Evolutionary conservation across 1,140 invertebrate genomes (phyloP).

Genomic region (Drosophila insularis): DNA sequence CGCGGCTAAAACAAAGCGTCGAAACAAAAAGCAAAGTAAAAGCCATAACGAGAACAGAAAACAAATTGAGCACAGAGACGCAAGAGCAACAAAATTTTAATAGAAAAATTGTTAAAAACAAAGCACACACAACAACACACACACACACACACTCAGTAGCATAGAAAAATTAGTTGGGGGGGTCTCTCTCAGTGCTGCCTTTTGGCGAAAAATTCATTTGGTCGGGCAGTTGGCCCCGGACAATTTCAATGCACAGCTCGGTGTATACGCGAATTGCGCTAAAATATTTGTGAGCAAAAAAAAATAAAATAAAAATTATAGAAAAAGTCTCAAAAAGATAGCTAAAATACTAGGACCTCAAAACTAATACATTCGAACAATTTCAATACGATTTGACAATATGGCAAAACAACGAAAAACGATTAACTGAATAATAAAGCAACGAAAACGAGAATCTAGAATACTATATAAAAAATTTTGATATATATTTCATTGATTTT

Average conservation of each 20-base stretch:
- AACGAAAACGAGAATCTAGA: constrained; percentile 45
- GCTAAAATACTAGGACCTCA: background rate
- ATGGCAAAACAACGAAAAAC: constrained; percentile 44
- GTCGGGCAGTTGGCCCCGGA: constrained; percentile 72
- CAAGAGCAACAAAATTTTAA: constrained; percentile 42
- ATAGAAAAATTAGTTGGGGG: constrained; percentile 47
- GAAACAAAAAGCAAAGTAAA: constrained; percentile 18
- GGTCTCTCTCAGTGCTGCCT: constrained; percentile 25
- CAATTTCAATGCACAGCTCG: constrained; percentile 76
- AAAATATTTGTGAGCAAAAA: constrained; percentile 34
- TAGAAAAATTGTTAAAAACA: constrained; percentile 62
- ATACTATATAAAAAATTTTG: background rate
- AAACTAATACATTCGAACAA: constrained; percentile 38
- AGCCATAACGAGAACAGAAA: constrained; percentile 19
- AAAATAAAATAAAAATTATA: constrained; percentile 10
- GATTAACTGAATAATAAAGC: constrained; percentile 32
- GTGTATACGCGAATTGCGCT: constrained; percentile 57
- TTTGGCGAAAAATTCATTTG: constrained; percentile 56
- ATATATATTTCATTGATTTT: constrained; percentile 19
- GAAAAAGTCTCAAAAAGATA: constrained; percentile 15
- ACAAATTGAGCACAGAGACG: constrained; percentile 25
- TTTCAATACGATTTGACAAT: constrained; percentile 49
- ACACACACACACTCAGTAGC: constrained; percentile 35
- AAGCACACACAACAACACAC: constrained; percentile 1
- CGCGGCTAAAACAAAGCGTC: constrained; percentile 34